These are phyloP conservation scores for Pandion haliaetus DNA, from an alignment of 2,113 vertebrate species.

Conservation along the genomic window DNA sequence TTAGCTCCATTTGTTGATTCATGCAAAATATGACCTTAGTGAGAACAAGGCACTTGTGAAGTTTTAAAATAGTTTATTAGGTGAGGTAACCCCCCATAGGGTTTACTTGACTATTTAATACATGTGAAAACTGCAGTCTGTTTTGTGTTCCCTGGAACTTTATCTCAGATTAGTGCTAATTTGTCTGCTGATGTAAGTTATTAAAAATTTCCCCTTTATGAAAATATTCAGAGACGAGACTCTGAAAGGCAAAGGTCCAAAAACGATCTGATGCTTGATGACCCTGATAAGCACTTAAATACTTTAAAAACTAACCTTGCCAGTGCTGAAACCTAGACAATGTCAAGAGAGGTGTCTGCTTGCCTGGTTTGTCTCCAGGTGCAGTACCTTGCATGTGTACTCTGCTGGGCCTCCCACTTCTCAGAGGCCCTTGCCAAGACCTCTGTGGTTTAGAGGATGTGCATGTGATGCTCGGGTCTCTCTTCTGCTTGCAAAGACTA, in stretches of 20 bases:
- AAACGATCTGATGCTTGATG: neutral
- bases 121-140: neutral
- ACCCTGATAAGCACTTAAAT: neutral
- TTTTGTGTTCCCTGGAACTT: neutral
- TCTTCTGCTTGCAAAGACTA: neutral
- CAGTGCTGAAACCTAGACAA: neutral
- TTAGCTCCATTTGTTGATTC: neutral
- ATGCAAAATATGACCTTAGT: neutral
- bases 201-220: neutral
- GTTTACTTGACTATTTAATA: neutral
- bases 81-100: neutral
- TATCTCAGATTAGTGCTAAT: neutral
- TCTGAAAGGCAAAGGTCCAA: neutral
- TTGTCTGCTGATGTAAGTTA: neutral
- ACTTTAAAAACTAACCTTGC: neutral
- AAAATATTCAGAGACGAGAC: neutral
- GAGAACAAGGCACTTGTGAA: neutral
- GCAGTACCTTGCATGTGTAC: no score
- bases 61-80: neutral
- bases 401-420: neutral
- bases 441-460: neutral
- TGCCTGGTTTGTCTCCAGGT: neutral
- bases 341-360: neutral
- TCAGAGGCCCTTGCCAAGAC: neutral
- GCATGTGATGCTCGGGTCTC: fast-evolving